A percentile compares a stretch with the other conserved stretches of the same genome.
phyloP scores from a whole-genome alignment of 2,113 vertebrate species.

The Bujurquina vittata region DNA sequence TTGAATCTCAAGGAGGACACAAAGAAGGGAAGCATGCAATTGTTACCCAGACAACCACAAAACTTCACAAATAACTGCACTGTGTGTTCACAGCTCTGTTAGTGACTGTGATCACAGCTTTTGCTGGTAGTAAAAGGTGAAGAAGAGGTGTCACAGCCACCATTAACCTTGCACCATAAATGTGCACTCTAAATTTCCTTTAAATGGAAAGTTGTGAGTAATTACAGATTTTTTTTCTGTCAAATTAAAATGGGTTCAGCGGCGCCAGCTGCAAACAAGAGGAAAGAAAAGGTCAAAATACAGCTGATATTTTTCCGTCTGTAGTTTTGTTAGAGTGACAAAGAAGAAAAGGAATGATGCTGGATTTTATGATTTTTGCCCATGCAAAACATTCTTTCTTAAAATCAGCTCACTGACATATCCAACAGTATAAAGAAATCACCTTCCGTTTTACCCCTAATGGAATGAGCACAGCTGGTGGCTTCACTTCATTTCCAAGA shows the following conservation, averaged over 20 bases:
- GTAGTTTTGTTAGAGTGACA: constrained; percentile 1
- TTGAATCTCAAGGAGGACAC: background rate
- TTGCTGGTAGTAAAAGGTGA: background rate
- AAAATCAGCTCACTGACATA: background rate
- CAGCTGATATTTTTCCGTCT: background rate
- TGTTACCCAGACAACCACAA: background rate
- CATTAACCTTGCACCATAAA: background rate
- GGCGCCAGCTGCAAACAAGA: background rate
- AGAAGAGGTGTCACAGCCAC: background rate
- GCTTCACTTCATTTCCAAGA: background rate
- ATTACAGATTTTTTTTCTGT: background rate
- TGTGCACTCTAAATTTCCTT: background rate
- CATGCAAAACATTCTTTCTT: background rate
- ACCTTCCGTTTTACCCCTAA: background rate
- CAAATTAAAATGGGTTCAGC: background rate
- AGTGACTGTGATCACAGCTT: constrained; percentile 20
- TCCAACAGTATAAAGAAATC: background rate
- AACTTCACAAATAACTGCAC: background rate
- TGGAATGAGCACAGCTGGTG: background rate
- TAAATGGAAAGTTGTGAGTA: background rate
- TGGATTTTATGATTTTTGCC: background rate
- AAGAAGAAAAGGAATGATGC: background rate
- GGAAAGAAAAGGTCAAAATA: background rate
- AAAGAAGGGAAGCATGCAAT: background rate
- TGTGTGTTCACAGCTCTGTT: constrained; percentile 16